Percentiles rank a stretch among this genome's conserved stretches.
Conservation (phyloP, 2,888 invertebrate genomes). For the Pogonocherus hispidulus region DNA sequence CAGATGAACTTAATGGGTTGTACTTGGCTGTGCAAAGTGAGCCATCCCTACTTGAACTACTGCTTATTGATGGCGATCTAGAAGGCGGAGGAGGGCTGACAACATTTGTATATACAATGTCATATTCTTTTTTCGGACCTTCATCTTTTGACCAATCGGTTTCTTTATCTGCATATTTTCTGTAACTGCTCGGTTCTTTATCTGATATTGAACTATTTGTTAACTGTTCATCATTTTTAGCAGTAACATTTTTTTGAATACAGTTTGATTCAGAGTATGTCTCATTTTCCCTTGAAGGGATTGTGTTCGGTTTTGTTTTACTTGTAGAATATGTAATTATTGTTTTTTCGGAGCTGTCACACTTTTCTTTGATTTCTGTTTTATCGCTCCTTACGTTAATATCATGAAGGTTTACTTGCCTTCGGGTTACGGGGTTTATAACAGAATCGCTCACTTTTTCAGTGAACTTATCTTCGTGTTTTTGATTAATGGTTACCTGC, state of each 20-base stretch:
- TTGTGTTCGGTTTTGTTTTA: not conserved
- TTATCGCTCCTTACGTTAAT: not conserved
- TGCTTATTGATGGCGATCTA: conserved; percentile 64
- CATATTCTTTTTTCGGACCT: not conserved
- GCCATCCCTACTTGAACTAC: conserved; percentile 71
- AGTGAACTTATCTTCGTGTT: not conserved
- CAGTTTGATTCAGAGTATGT: too few relatives aligned
- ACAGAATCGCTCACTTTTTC: not conserved
- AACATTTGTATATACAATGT: conserved; percentile 44
- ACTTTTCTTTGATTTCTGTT: not conserved
- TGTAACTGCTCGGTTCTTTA: not conserved
- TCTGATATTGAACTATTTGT: not conserved
- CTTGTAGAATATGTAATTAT: not conserved
- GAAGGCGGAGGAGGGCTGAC: conserved; percentile 53
- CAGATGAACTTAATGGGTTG: conserved; percentile 74
- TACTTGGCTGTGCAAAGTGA: conserved; percentile 80
- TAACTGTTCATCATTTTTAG: not conserved
- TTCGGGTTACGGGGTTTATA: not conserved
- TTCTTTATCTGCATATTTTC: not conserved
- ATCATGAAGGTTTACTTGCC: not conserved
- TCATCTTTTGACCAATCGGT: not conserved
- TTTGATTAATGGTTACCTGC: not conserved
- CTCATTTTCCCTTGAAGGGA: not conserved
- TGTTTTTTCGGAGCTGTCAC: not conserved
- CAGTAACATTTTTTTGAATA: not conserved